Percentiles rank a stretch among this genome's conserved stretches.
phyloP scores from a whole-genome alignment of 1,140 invertebrate species.

The Polyergus mexicanus region DNA sequence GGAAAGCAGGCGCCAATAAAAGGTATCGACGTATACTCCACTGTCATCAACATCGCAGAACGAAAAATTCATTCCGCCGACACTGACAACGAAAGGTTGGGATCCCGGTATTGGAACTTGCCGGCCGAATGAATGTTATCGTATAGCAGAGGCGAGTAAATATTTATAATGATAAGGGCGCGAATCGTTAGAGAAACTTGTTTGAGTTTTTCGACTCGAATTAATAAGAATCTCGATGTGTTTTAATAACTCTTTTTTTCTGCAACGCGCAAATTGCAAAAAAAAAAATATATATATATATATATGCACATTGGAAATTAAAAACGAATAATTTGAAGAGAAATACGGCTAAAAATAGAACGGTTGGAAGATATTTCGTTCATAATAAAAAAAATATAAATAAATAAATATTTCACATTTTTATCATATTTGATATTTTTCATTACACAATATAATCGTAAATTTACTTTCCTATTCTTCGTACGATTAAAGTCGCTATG shows the following conservation, averaged over 20 bases:
- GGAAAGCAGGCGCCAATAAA: slow-evolving; percentile 63
- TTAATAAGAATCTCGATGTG: slow-evolving; percentile 17
- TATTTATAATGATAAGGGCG: slow-evolving; percentile 29
- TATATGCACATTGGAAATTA: not conserved
- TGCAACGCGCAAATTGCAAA: not conserved
- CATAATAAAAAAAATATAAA: not conserved
- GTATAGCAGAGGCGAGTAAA: slow-evolving; percentile 21
- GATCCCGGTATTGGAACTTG: slow-evolving; percentile 51
- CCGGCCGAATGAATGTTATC: slow-evolving; percentile 34
- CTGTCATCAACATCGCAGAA: slow-evolving; percentile 52
- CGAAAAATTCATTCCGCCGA: slow-evolving; percentile 60
- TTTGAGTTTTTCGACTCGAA: not conserved
- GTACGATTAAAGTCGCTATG: too few relatives aligned
- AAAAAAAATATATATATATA: too few relatives aligned
- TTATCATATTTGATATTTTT: not conserved
- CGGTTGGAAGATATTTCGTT: not conserved
- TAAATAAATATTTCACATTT: not conserved
- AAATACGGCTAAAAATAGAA: not conserved
- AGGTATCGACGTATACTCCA: slow-evolving; percentile 56
- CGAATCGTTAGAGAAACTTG: not conserved
- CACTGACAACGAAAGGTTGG: slow-evolving; percentile 23
- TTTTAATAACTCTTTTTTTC: slow-evolving; percentile 35
- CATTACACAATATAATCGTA: not conserved
- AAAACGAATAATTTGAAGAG: not conserved
- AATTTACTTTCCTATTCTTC: not conserved